A percentile compares a stretch with the other conserved stretches of the same genome.
Conservation (phyloP, 2,113 vertebrate species). For the Emydocephalus ijimae region DNA sequence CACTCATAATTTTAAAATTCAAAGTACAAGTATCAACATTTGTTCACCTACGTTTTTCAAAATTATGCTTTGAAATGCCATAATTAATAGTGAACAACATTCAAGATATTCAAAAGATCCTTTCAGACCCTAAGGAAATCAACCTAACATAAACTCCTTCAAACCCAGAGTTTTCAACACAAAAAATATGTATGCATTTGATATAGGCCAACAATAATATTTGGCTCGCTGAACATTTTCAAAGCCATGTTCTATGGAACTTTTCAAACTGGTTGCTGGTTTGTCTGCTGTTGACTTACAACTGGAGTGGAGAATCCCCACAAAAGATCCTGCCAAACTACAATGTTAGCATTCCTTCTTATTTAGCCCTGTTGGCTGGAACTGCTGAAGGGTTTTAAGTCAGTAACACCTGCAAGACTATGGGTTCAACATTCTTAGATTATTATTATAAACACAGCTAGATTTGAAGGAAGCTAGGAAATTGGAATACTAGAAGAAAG, state of each 20-base stretch:
- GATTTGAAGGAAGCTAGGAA: not conserved
- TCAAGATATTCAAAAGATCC: not conserved
- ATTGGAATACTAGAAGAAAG: not conserved
- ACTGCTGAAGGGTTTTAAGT: not conserved
- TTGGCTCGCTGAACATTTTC: not conserved
- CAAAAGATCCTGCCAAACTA: not conserved
- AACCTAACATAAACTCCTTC: not conserved
- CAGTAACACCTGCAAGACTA: not conserved
- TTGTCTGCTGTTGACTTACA: not conserved
- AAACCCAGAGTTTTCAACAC: not conserved
- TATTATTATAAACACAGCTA: not conserved
- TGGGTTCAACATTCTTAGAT: not conserved
- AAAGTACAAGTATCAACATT: not conserved
- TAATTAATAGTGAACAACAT: not conserved
- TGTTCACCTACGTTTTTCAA: rapidly evolving
- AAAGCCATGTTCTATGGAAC: not conserved
- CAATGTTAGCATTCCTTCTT: not conserved
- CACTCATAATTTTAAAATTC: not conserved
- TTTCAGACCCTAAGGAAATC: not conserved
- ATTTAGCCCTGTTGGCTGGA: not conserved
- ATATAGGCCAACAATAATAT: not conserved
- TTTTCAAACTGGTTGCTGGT: not conserved
- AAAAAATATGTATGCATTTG: not conserved
- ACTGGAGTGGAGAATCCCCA: not conserved
- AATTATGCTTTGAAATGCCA: not conserved